Percentiles rank a stretch among this genome's conserved stretches.
phyloP scores from a whole-genome alignment of 2,113 vertebrate species.

The Oxygymnocypris stewartii region DNA sequence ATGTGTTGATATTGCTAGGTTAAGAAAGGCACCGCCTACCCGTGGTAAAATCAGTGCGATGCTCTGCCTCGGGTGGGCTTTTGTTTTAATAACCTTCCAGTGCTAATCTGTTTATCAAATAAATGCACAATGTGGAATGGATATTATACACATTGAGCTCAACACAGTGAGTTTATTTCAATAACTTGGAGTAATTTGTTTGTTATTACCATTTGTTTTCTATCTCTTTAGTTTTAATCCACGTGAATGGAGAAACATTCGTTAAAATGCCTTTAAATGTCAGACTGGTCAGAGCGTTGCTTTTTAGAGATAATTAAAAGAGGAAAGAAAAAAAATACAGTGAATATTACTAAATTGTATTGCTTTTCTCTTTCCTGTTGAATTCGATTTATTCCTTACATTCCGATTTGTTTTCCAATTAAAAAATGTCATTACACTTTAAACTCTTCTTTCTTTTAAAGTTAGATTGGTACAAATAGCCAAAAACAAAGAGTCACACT shows the following conservation, averaged over 20 bases:
- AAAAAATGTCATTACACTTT: slow-evolving; percentile 19
- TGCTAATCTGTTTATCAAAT: background rate
- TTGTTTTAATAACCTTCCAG: background rate
- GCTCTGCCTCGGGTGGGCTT: background rate
- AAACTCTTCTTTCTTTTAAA: slow-evolving; percentile 10
- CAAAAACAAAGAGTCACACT: background rate
- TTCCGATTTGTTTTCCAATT: slow-evolving; percentile 20
- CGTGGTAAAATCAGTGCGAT: background rate
- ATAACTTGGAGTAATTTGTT: slow-evolving; percentile 53
- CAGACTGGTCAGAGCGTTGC: slow-evolving; percentile 47
- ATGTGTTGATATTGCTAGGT: background rate
- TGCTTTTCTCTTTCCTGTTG: background rate
- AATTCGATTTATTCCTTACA: background rate
- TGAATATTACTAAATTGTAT: slow-evolving; percentile 23
- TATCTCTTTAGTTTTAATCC: slow-evolving; percentile 37
- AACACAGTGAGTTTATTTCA: slow-evolving; percentile 59
- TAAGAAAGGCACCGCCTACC: background rate
- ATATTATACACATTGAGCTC: slow-evolving; percentile 8
- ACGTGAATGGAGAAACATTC: slow-evolving; percentile 55
- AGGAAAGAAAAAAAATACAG: background rate
- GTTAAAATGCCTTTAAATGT: slow-evolving; percentile 58
- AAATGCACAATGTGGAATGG: background rate
- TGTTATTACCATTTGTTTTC: slow-evolving; percentile 41
- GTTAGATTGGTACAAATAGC: slow-evolving; percentile 7
- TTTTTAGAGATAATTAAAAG: slow-evolving; percentile 33